phyloP scores from a whole-genome alignment of 2,113 vertebrate species.

The Diphyllodes magnificus region DNA sequence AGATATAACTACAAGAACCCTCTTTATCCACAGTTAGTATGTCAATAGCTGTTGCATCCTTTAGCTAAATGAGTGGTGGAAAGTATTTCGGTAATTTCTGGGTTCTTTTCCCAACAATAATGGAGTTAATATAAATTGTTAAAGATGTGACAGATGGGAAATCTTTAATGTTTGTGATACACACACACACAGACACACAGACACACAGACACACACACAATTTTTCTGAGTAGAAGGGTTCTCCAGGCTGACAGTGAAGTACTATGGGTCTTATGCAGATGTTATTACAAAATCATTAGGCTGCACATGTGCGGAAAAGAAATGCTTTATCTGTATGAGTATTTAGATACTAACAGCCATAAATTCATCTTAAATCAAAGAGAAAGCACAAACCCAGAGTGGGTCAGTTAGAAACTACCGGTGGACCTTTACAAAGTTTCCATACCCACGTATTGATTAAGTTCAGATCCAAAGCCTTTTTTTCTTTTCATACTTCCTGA shows the following conservation, averaged over 20 bases:
- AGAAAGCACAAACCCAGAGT: neutral
- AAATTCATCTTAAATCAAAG: neutral
- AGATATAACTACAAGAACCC: slow-evolving; percentile 33
- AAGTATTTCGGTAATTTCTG: slow-evolving; percentile 47
- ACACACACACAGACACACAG: neutral
- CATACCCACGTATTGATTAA: neutral
- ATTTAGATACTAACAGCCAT: neutral
- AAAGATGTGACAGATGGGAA: slow-evolving; percentile 28
- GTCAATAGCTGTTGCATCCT: slow-evolving; percentile 53
- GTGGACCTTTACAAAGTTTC: neutral
- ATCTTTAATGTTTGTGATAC: neutral
- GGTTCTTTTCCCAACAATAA: slow-evolving; percentile 4
- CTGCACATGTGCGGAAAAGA: neutral
- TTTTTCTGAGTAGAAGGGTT: slow-evolving; percentile 31
- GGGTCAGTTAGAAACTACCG: neutral
- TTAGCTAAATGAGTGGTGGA: slow-evolving; percentile 47
- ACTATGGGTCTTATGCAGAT: neutral
- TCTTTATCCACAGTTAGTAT: slow-evolving; percentile 43
- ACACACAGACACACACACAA: neutral
- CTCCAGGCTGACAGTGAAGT: neutral
- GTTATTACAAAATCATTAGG: neutral
- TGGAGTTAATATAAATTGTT: slow-evolving; percentile 56
- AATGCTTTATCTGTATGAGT: neutral
- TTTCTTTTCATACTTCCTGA: neutral
- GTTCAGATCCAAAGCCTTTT: neutral